Base-by-base conservation (phyloP, 1,140 invertebrate species). In the Euura lappo region DNA sequence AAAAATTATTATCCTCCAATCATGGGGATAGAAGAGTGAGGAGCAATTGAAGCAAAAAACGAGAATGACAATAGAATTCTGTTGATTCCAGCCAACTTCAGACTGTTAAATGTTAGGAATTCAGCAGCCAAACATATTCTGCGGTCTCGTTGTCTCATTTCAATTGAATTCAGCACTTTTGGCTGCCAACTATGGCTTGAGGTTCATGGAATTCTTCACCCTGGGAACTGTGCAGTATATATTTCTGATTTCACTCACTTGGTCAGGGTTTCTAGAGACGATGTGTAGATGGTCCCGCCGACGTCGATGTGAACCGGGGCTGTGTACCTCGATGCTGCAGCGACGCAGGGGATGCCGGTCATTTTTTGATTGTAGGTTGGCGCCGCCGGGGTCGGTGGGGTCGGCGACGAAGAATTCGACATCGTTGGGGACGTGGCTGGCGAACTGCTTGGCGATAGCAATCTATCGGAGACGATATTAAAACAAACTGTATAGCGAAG, bases 231-330 rank as follows among this genome's bases (percentile, higher is more conserved):
- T 65, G 2, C 76, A 43, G 7, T 4, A 74, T 4, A 74, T 8
- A 69, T 68, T 42, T 69, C n/a, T 65, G n/a, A 65, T 60, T 60
- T 4, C 60, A 90, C 93, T 94, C 90, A 98, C 96, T 96, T 96
- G 75, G 97, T 99, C 2, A 99, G 91, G 2, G 97, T 99, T 87
- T 98, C 96, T 81, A 99, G 87, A 0, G 97, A 98, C 0, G 96
- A 98, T 0, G 97, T 99, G 87, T 98, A 99, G 77, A 98, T 98
- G 45, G 95, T 96, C 1, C 97, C 97, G 6, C 97, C 97, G 11
- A 99, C 97, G 83, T 99, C 97, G 78, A 99, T 98, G 85, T 99
- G 97, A 0, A 99, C 97, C 0, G 97, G 97, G 0, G 97, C 97
- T 11, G 96, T 97, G 84, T 95, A 97, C 60, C 95, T 91, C 28